Conservation (phyloP, 2,113 vertebrate genomes). For the Fulica atra region DNA sequence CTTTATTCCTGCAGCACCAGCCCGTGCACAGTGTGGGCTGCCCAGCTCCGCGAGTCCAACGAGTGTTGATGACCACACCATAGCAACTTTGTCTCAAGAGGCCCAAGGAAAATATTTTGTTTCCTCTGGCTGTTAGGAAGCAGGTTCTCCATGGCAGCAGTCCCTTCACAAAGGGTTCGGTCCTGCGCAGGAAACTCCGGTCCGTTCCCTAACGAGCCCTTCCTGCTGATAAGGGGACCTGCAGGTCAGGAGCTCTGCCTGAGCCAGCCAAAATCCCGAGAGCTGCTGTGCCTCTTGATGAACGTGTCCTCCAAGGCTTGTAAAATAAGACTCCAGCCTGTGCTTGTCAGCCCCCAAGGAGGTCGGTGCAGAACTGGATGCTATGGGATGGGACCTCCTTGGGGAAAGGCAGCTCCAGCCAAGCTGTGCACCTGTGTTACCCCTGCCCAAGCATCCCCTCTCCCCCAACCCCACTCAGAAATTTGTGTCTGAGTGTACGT, state of each 20-base stretch:
- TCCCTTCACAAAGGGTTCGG: conserved; percentile 33
- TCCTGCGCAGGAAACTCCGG: conserved; percentile 68
- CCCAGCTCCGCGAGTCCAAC: not conserved
- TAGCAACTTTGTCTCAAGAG: not conserved
- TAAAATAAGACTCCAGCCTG: not conserved
- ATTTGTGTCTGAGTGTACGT: not conserved
- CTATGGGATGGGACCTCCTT: not conserved
- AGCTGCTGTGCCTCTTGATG: conserved; percentile 14
- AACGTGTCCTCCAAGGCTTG: not conserved
- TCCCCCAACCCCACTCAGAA: not conserved
- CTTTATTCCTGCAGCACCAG: conserved; percentile 10
- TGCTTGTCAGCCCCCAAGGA: not conserved
- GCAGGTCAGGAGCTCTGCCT: conserved; percentile 24
- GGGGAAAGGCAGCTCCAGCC: not conserved
- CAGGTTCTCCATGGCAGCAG: conserved; percentile 46
- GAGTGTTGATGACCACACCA: not conserved
- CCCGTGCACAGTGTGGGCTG: not conserved
- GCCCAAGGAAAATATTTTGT: conserved; percentile 67
- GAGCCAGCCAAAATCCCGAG: conserved; percentile 31
- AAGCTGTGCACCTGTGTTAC: not conserved
- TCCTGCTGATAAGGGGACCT: conserved; percentile 61
- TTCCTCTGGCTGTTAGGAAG: conserved; percentile 72
- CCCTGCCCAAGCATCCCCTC: not conserved
- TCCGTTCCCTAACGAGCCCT: conserved; percentile 62
- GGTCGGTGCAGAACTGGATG: not conserved